A percentile compares a stretch with the other conserved stretches of the same genome.
Evolutionary conservation across 2,888 invertebrate species (phyloP).

Genomic region (Elegia similella): DNA sequence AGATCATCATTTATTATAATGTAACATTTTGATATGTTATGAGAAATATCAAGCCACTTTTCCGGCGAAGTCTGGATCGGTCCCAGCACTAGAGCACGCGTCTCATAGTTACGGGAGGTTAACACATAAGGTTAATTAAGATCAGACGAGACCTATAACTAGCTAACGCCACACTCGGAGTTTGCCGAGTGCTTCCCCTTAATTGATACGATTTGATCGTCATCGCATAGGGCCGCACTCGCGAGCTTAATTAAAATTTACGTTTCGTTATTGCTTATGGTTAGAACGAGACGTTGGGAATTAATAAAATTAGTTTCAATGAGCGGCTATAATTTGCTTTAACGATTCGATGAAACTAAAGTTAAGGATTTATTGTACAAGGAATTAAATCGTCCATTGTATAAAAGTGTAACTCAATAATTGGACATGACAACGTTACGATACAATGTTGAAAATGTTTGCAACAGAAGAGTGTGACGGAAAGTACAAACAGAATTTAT

Average conservation of each 20-base stretch:
- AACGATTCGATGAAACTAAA: background rate
- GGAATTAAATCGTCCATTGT: no score
- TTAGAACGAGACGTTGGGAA: slow-evolving; percentile 11
- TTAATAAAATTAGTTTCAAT: slow-evolving; percentile 9
- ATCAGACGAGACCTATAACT: slow-evolving; percentile 71
- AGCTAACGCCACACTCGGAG: slow-evolving; percentile 56
- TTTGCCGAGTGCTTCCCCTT: slow-evolving; percentile 64
- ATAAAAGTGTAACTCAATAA: no score
- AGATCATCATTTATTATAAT: no score
- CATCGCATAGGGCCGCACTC: slow-evolving; percentile 51
- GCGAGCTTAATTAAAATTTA: slow-evolving; percentile 58
- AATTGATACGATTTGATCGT: slow-evolving; percentile 76
- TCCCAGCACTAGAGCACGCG: slow-evolving; percentile 38
- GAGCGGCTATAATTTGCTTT: background rate
- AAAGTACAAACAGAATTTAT: slow-evolving; percentile 46
- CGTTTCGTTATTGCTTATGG: slow-evolving; percentile 25
- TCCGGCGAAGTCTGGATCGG: slow-evolving; percentile 1
- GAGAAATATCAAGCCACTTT: background rate
- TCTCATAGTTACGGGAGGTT: slow-evolving; percentile 68
- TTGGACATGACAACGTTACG: no score
- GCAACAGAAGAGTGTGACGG: background rate
- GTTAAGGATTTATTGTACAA: background rate
- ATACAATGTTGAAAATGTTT: background rate
- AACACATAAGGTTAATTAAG: slow-evolving; percentile 79
- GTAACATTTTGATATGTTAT: background rate